A percentile compares a stretch with the other conserved stretches of the same genome.
Conservation (phyloP, 2,888 invertebrate species). For the Diarsia brunnea region DNA sequence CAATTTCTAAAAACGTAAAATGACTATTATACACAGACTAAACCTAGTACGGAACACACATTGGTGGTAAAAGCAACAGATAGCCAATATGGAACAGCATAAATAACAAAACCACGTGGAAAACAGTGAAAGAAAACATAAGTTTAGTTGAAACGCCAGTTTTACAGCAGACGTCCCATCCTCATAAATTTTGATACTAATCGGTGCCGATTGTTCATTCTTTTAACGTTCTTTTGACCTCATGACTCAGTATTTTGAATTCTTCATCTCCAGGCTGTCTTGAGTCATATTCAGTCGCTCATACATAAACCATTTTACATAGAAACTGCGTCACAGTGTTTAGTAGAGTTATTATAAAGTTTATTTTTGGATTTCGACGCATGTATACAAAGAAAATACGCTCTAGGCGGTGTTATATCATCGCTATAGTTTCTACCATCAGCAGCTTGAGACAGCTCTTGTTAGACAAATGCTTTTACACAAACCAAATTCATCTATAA, state of each 20-base stretch:
- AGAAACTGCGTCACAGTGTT: conserved; percentile 44
- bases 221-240: conserved; percentile 29
- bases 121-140: conserved; percentile 11
- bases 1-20: neutral
- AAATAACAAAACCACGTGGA: conserved; percentile 36
- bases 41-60: neutral
- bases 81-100: neutral
- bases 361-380: conserved; percentile 53
- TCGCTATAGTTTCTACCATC: conserved; percentile 27
- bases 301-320: conserved; percentile 38
- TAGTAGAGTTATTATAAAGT: conserved; percentile 44
- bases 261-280: conserved; percentile 29
- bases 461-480: neutral
- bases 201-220: conserved; percentile 5
- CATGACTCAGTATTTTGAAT: conserved; percentile 40
- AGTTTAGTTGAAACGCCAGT: neutral
- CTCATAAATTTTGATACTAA: conserved; percentile 21
- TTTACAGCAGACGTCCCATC: conserved; percentile 12
- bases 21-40: neutral
- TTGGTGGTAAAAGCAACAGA: conserved; percentile 4
- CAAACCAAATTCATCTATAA: neutral
- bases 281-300: conserved; percentile 44
- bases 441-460: neutral
- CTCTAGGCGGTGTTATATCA: conserved; percentile 39
- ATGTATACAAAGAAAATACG: conserved; percentile 34